Evolutionary conservation across 2,113 vertebrate species (phyloP), one percentile per base, ranked within the genome.

Genomic region (Scophthalmus maximus): DNA sequence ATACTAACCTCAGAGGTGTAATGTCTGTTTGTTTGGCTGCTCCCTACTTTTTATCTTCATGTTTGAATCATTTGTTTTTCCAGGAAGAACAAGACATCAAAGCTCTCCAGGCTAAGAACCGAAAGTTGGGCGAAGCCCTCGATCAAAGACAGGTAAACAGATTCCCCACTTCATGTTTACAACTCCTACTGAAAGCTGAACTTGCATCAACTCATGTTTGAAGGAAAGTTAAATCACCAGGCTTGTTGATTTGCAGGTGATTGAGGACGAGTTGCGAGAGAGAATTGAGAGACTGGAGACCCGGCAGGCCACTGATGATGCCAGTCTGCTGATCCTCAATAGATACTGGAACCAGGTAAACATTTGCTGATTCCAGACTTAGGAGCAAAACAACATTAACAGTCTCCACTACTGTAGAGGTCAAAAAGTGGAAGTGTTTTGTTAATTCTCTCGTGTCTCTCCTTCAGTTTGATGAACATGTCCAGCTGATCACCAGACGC

Each of bases 331-430:
- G 34, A 99, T 98, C 57, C 94, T 99, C 51, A 99, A 99, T 71
- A 93, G 97, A 62, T 98, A 98, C 89, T 98, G 97, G 97, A 98
- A 96, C 85, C 97, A 99, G 95, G 97, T 98, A 68, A 76, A 38
- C 8, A 15, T 9, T 67, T 42, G 23, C 7, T 20, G 10, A 17
- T 14, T 34, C 12, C 2, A 22, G 40, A 11, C 6, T 46, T 9
- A 12, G 4, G 4, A 51, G 0, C 4, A 40, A 42, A 60, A 8
- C 10, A 30, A 1, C 15, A 20, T 53, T n/a, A 26, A 5, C 1
- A 8, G n/a, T 8, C 5, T n/a, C 2, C 1, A 9, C 18, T n/a
- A 17, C 11, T 44, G 0, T 44, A 38, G 49, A 42, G 1, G 20
- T 55, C 4, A 18, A 12, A 38, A 12, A 50, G 22, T 49, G 3